Base-by-base conservation (phyloP, 2,888 invertebrate species). In the Tinea trinotella region DNA sequence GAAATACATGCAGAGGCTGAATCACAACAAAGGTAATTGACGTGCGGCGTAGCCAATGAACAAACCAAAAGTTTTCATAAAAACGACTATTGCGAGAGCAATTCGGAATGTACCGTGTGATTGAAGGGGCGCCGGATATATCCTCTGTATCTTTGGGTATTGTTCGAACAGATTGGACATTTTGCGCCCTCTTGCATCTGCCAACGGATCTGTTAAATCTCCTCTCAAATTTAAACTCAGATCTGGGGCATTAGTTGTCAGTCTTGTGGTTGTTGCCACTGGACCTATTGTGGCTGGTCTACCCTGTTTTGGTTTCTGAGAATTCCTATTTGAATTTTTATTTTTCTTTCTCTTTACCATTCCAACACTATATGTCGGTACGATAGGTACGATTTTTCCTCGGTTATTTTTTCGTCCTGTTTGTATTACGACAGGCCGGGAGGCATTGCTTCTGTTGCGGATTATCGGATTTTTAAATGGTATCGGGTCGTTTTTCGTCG, bases 91-190 rank as follows among this genome's bases (percentile, higher is more conserved):
- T 30, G 30, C 30, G 34, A 52, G 34, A 15, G 30, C 56, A 63
- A 35, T 17, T 58, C 57, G 30, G 61, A 59, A 55, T 61, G 76
- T 86, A 65, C 85, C 87, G 70, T 82, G 76, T 62, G 85, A 75
- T 66, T 79, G 80, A 48, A 84, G 84, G 56, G 85, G 84, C 64
- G 92, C 90, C 2, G 93, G 94, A 72, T 92, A 93, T 61, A 93
- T 92, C 64, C 92, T 89, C 70, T 92, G 92, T 59, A 92, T 91
- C 83, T 92, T 92, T 60, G 90, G 90, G 71, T 92, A 92, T 64
- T 90, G 90, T 71, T 91, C 91, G 75, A 92, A 92, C 55, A 92
- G 84, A 62, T 88, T 90, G 15, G 91, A 91, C 74, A 92, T 90
- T 70, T 90, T 90, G 54, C 86, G 75, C n/a, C 76, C 83, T 54